Base-by-base conservation (phyloP, 2,797 vertebrate species). In the Argyrosomus regius region DNA sequence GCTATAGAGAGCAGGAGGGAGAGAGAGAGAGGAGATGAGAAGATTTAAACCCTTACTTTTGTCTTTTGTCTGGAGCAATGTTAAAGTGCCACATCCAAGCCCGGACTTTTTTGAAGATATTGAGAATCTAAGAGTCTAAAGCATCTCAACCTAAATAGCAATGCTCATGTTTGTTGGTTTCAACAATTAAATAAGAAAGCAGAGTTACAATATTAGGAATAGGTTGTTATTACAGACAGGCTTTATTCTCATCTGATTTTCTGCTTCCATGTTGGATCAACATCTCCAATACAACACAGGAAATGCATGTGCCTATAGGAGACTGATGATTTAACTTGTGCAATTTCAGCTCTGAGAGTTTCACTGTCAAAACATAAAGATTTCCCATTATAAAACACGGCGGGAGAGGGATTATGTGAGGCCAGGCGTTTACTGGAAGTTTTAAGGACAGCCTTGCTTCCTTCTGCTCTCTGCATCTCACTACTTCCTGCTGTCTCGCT, bases 401-500 rank as follows among this genome's bases (percentile, higher is more conserved):
- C 14, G 12, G 43, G 48, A 28, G 54, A 14, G 22, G 61, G 46
- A 65, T 71, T 70, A 67, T 75, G 50, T 16, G 67, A 57, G 54
- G 71, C 39, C 18, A 28, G 49, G 45, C 50, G 35, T 82, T 77
- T 66, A 20, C n/a, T 65, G 56, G 28, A 74, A 45, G 43, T 62
- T 70, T 86, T 53, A 62, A 74, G 46, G 35, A 28, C 65, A 41
- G 28, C 72, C 48, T 76, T 3, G 5, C 61, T 70, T 75, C 43
- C 50, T 54, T 78, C 62, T 24, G 48, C 72, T 64, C 52, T 58
- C 24, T 61, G 52, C 46, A 22, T 76, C 70, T 61, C 35, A 6
- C 66, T 66, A n/a, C 61, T 60, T 79, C 64, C 84, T 86, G 80
- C 86, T 69, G 78, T 75, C 79, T 62, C 35, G 3, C 63, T 80